Evolutionary conservation across 2,888 invertebrate species (phyloP), one percentile per base, ranked within the genome.

Genomic region (Epinotia ramella): DNA sequence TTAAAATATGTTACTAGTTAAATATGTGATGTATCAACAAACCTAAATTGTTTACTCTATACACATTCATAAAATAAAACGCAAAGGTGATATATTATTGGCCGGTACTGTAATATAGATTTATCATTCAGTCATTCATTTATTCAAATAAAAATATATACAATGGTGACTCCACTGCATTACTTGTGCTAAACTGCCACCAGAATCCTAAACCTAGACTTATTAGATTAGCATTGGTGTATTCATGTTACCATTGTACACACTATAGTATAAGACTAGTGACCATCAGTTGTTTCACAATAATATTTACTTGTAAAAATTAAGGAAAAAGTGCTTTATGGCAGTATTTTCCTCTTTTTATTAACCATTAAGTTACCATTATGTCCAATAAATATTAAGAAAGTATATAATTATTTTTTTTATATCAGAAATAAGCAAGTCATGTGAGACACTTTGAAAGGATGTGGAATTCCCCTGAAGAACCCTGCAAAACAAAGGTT

Each of bases 401-500:
- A 28, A n/a, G 16, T 13, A 65, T 64, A 1, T 13, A 20, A 20
- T 20, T 20, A 20, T 20, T 49, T 24, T 65, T 49, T 49, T 65
- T 46, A 28, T 28, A 16, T 16, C 49, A 65, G 65, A 53, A 53
- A 11, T 20, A 49, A 28, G 65, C 4, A 49, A 40, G 13, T 60
- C 20, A 4, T 53, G n/a, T 16, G 49, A 7, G 49, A 24, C n/a
- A n/a, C 1, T 18, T 40, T 0, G 4, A 11, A 9, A 49, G 3
- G 4, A n/a, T n/a, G 20, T 24, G 20, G 16, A 40, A 40, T 63
- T 4, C 12, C 1, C 16, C 13, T 20, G 13, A 24, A 20, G 7
- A 2, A 24, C 20, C 13, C 20, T 24, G 16, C n/a, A 53, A 46
- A 6, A 64, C n/a, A 65, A 65, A 65, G 65, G 65, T 65, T 24